Evolutionary conservation across 2,797 vertebrate genomes (phyloP).

Genomic region (Hypotaenidia okinawae): DNA sequence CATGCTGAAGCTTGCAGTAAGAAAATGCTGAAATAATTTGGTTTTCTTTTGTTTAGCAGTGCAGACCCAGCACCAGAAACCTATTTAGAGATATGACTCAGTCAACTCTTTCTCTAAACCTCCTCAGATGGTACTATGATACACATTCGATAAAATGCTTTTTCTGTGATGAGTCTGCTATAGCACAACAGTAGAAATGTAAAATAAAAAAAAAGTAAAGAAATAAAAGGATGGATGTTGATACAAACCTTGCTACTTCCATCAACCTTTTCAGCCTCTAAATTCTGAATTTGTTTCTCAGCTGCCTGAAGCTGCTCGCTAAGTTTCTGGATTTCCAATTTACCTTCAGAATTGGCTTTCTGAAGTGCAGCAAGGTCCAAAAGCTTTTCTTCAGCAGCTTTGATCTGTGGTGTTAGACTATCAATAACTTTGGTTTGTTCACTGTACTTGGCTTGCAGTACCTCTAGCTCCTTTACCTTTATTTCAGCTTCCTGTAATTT

Average conservation of each 20-base stretch:
- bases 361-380: constrained; percentile 81
- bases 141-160: not conserved
- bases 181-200: constrained; percentile 9
- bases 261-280: constrained; percentile 78
- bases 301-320: constrained; percentile 84
- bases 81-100: not conserved
- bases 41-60: not conserved
- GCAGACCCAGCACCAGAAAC: not conserved
- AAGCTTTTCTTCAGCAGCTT: constrained; percentile 84
- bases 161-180: constrained; percentile 8
- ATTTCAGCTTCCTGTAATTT: constrained; percentile 91
- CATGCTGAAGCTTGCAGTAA: not conserved
- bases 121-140: constrained; percentile 26
- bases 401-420: constrained; percentile 80
- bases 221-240: constrained; percentile 55
- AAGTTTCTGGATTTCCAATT: constrained; percentile 84
- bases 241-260: constrained; percentile 88
- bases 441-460: constrained; percentile 75
- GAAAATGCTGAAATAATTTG: not conserved
- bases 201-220: constrained; percentile 36
- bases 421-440: constrained; percentile 81
- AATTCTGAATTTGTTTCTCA: constrained; percentile 79
- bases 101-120: constrained; percentile 1
- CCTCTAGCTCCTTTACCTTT: constrained; percentile 92
- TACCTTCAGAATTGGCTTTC: constrained; percentile 86